Evolutionary conservation across 2,113 vertebrate species (phyloP).

Genomic region (Microcebus tavaratra): DNA sequence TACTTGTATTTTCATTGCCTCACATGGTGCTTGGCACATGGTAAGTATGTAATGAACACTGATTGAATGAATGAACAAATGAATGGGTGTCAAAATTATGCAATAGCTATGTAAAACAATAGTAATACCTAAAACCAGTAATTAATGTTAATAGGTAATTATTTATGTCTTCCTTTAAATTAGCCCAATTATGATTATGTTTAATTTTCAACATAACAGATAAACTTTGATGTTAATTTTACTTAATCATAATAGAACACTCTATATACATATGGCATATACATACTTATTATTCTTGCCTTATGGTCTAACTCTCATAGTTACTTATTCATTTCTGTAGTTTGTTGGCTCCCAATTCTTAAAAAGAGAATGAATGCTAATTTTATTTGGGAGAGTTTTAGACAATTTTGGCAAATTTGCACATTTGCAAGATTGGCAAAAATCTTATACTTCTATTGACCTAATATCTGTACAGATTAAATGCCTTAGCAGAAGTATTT

Average conservation of each 20-base stretch:
- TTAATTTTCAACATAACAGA: slow-evolving; percentile 1
- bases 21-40: background rate
- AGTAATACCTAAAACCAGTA: background rate
- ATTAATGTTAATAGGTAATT: background rate
- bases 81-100: background rate
- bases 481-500: slow-evolving; percentile 4
- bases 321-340: slow-evolving; percentile 34
- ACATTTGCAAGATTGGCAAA: slow-evolving; percentile 5
- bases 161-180: background rate
- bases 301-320: slow-evolving; percentile 17
- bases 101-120: background rate
- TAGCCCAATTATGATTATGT: background rate
- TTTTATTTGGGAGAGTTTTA: slow-evolving; percentile 36
- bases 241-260: background rate
- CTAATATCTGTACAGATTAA: background rate
- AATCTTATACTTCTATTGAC: background rate
- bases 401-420: slow-evolving; percentile 6
- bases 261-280: background rate
- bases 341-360: background rate
- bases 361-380: background rate
- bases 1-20: background rate
- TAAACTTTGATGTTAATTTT: slow-evolving; percentile 41
- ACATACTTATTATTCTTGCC: background rate
- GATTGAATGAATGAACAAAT: background rate
- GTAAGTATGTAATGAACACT: background rate